Evolutionary conservation across 2,797 vertebrate genomes (phyloP), one percentile per base, ranked within the genome.

Genomic region (Mycteria americana): DNA sequence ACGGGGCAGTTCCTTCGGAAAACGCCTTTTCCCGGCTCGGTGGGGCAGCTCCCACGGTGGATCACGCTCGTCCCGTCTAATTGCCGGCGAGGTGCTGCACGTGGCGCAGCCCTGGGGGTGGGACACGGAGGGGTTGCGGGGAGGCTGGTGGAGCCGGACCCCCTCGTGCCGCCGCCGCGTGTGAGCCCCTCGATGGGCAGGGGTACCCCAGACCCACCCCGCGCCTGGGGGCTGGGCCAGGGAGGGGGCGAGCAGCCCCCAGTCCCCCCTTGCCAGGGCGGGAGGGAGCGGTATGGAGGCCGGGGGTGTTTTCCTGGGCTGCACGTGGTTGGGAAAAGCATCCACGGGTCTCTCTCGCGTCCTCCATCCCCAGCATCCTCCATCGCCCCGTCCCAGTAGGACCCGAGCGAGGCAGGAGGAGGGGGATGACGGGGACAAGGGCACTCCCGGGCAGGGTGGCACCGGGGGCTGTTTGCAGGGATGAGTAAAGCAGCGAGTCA

Each of bases 271-370:
- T 15, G 4, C 12, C 8, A 1, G 19, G 21, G 18, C 5, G 35
- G 13, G 18, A 37, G 25, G 31, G 39, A 22, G 13, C 0, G 1
- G 1, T 7, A 2, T 3, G 51, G 46, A 12, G n/a, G 8, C 30
- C 10, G 39, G 19, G 7, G 21, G 41, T 11, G 45, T 16, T 92
- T 45, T 37, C 14, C 41, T 12, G 56, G 4, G 10, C 14, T 33
- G 6, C 25, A 13, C 3, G 3, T 0, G 2, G 3, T 6, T 13
- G 54, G 56, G 46, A 28, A 57, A 63, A 63, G 30, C 62, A 41
- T 27, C 72, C 33, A 2, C 1, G 0, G 2, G 9, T 9, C 6
- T 6, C 15, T 3, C n/a, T 28, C 5, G 1, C 1, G 2, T 7
- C 73, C 27, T 37, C 45, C 31, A 3, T 8, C 79, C 18, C 6